These are phyloP conservation scores for Physella acuta DNA, from an alignment of 1,140 invertebrate genomes.

Conservation along the genomic window DNA sequence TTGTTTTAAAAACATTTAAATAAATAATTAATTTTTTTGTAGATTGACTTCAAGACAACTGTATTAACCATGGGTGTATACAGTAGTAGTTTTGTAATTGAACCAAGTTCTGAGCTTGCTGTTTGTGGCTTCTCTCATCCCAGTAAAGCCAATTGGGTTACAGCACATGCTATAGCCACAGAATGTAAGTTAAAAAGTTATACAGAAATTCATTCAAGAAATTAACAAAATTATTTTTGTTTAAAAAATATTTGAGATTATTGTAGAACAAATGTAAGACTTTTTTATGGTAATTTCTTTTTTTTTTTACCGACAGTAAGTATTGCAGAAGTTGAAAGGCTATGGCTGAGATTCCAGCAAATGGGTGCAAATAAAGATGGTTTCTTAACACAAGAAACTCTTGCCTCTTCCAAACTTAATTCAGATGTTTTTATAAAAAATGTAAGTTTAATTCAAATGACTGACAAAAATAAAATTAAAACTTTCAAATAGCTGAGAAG, in stretches of 20 bases:
- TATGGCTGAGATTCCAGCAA: slow-evolving; percentile 56
- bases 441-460: slow-evolving; percentile 37
- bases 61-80: slow-evolving; percentile 50
- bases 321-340: slow-evolving; percentile 55
- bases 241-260: not conserved
- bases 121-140: slow-evolving; percentile 40
- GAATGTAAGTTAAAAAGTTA: slow-evolving; percentile 37
- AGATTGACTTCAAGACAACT: no score
- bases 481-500: no score
- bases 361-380: slow-evolving; percentile 49
- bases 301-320: slow-evolving; percentile 42
- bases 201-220: not conserved
- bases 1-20: no score
- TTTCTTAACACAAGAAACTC: slow-evolving; percentile 34
- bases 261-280: not conserved
- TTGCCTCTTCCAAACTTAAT: slow-evolving; percentile 32
- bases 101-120: slow-evolving; percentile 30
- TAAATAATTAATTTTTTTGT: no score
- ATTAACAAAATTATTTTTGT: not conserved
- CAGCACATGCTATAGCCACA: slow-evolving; percentile 45
- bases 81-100: slow-evolving; percentile 39
- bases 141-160: slow-evolving; percentile 49
- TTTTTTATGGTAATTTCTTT: not conserved
- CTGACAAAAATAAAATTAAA: no score
- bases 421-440: slow-evolving; percentile 50